A percentile compares a stretch with the other conserved stretches of the same genome.
Conservation (phyloP, 64 coral and sea anemone genomes). For the Porites lutea region DNA sequence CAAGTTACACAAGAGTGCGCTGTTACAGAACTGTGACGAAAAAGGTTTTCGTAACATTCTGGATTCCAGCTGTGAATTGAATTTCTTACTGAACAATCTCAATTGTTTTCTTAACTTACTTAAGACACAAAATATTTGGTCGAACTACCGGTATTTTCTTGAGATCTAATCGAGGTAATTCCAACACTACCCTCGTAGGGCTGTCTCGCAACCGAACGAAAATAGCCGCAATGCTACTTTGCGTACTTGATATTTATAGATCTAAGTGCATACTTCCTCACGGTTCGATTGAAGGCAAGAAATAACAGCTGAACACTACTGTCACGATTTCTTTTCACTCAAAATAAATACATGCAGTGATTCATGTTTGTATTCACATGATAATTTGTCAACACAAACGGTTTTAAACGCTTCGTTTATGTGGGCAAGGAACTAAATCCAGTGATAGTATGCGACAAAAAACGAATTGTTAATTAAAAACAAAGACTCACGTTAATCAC, state of each 20-base stretch:
- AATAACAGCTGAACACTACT: background rate
- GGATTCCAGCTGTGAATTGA: constrained; percentile 22
- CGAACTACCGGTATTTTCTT: background rate
- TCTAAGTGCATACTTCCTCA: background rate
- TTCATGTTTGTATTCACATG: constrained; percentile 11
- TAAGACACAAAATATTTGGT: background rate
- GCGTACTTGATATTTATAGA: too few species aligned
- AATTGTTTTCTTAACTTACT: background rate
- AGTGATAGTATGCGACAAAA: background rate
- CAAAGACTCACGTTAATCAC: background rate
- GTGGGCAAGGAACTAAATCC: background rate
- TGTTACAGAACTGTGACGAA: background rate
- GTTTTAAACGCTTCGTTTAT: background rate
- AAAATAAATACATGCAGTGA: background rate
- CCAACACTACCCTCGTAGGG: background rate
- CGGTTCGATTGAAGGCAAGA: background rate
- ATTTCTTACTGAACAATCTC: background rate
- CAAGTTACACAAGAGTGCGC: background rate
- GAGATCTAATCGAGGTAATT: background rate
- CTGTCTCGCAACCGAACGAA: background rate
- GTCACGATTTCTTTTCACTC: background rate
- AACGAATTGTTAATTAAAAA: background rate
- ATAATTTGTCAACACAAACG: background rate
- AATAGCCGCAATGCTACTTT: too few species aligned
- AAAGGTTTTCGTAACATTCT: background rate